These are phyloP conservation scores for Sphaerophoria taeniata DNA, from an alignment of 2,888 invertebrate genomes.

Conservation along the genomic window DNA sequence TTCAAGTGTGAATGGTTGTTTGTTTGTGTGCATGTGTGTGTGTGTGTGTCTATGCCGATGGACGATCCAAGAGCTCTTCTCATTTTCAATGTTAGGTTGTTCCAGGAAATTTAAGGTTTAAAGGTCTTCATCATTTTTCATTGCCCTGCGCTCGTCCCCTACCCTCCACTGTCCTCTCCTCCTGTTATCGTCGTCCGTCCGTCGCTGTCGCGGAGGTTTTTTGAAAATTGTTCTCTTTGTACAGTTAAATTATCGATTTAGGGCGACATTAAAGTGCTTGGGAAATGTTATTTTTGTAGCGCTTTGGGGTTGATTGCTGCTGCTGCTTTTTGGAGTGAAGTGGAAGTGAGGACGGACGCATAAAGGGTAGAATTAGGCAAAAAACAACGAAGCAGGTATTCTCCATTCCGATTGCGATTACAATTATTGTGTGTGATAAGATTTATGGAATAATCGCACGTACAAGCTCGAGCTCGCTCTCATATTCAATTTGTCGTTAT, in stretches of 20 bases:
- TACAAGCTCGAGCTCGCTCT: constrained; percentile 32
- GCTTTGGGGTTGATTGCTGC: not conserved
- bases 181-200: not conserved
- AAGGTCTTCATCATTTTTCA: constrained; percentile 18
- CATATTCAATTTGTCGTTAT: constrained; percentile 45
- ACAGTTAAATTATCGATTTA: constrained; percentile 63
- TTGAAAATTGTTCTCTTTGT: constrained; percentile 33
- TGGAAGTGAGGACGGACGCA: not conserved
- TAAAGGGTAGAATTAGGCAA: constrained; percentile 35
- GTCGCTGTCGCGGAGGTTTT: not conserved
- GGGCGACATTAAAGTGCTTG: constrained; percentile 41
- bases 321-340: not conserved
- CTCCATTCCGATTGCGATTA: constrained; percentile 38
- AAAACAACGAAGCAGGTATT: constrained; percentile 52
- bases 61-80: constrained; percentile 39
- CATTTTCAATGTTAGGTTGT: constrained; percentile 30
- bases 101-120: constrained; percentile 41
- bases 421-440: constrained; percentile 50
- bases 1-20: no score
- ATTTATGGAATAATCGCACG: constrained; percentile 71
- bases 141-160: not conserved
- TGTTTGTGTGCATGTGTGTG: constrained; percentile 1
- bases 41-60: constrained; percentile 19
- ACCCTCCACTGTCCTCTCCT: not conserved
- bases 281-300: constrained; percentile 17